These are phyloP conservation scores for Nysson spinosus DNA, from an alignment of 2,888 invertebrate species.

Conservation along the genomic window DNA sequence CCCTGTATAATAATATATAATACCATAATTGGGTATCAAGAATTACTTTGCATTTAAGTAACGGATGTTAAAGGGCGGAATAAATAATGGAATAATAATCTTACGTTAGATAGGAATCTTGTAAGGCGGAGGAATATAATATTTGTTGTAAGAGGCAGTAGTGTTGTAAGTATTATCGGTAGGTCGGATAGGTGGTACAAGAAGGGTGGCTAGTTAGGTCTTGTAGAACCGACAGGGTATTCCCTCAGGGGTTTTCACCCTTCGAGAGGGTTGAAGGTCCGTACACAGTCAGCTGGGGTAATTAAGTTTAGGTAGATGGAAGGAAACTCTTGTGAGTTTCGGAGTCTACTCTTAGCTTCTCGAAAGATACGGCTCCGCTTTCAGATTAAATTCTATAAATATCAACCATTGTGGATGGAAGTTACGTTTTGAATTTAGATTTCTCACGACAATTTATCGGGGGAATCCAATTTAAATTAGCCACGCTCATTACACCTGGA, in stretches of 20 bases:
- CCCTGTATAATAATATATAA: too few relatives aligned
- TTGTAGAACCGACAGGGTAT: constrained; percentile 42
- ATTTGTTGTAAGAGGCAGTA: not conserved
- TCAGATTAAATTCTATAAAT: constrained; percentile 44
- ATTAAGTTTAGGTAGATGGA: constrained; percentile 53
- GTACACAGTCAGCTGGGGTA: constrained; percentile 48
- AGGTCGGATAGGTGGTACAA: constrained; percentile 18
- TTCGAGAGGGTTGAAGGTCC: constrained; percentile 42
- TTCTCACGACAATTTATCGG: not conserved
- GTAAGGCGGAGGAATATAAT: not conserved
- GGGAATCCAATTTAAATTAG: not conserved
- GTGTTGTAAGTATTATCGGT: constrained; percentile 15
- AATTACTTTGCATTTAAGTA: too few relatives aligned
- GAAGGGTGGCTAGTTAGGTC: constrained; percentile 46
- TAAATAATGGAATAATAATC: too few relatives aligned
- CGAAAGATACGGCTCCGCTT: constrained; percentile 26
- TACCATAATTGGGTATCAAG: too few relatives aligned
- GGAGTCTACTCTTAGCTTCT: constrained; percentile 24
- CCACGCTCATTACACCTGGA: not conserved
- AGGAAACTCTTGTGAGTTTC: constrained; percentile 34
- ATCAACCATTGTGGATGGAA: constrained; percentile 12
- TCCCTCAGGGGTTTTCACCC: constrained; percentile 49
- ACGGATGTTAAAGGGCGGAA: too few relatives aligned
- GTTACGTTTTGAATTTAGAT: constrained; percentile 22
- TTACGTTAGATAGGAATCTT: too few relatives aligned